Conservation (phyloP, 2,888 invertebrate genomes). For the Acheta domesticus region DNA sequence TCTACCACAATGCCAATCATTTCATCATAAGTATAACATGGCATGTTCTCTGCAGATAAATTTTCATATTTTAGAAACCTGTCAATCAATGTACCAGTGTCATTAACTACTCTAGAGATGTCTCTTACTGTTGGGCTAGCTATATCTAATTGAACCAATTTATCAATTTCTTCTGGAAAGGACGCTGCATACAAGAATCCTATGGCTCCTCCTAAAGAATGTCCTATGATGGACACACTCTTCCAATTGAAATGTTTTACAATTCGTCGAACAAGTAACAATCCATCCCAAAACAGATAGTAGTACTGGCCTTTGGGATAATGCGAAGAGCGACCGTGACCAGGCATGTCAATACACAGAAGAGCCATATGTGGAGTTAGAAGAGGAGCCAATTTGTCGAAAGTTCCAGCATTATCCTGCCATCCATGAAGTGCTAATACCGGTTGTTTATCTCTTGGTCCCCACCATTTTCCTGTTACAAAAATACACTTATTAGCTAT, state of each 20-base stretch:
- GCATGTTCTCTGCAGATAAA: slow-evolving; percentile 59
- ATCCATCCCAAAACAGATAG: slow-evolving; percentile 79
- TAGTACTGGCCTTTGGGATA: slow-evolving; percentile 53
- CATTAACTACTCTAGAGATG: slow-evolving; percentile 52
- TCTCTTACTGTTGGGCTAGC: slow-evolving; percentile 69
- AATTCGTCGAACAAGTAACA: slow-evolving; percentile 67
- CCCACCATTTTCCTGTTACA: slow-evolving; percentile 75
- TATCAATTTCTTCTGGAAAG: slow-evolving; percentile 67
- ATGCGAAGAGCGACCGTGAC: slow-evolving; percentile 57
- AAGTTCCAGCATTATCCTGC: slow-evolving; percentile 83
- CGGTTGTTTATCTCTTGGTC: slow-evolving; percentile 65
- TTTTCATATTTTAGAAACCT: slow-evolving; percentile 65
- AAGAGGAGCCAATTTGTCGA: slow-evolving; percentile 72
- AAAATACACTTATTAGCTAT: slow-evolving; percentile 34
- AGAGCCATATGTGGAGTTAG: slow-evolving; percentile 63
- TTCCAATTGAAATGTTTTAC: slow-evolving; percentile 71
- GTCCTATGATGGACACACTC: slow-evolving; percentile 72
- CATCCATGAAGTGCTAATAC: slow-evolving; percentile 81
- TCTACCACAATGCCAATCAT: slow-evolving; percentile 70
- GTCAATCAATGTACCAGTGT: slow-evolving; percentile 49
- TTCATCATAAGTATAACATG: slow-evolving; percentile 69
- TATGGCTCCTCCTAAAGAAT: slow-evolving; percentile 71
- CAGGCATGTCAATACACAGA: slow-evolving; percentile 75
- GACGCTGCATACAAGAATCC: slow-evolving; percentile 76
- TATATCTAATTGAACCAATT: slow-evolving; percentile 71